Evolutionary conservation across 2,888 invertebrate species (phyloP).

Genomic region (Idaea biselata): DNA sequence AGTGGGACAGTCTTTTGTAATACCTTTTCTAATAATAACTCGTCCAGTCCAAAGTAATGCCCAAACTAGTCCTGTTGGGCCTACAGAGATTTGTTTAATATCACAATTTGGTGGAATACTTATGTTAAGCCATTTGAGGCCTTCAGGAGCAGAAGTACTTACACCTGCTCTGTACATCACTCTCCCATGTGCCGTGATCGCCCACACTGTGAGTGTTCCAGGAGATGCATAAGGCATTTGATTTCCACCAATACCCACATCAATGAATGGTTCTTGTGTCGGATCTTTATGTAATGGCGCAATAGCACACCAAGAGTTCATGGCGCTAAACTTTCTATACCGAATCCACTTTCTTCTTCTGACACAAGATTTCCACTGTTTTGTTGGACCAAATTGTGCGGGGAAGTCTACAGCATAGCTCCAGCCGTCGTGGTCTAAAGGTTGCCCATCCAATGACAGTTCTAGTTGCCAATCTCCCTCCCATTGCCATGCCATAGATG

Average conservation of each 20-base stretch:
- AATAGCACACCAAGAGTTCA: slow-evolving; percentile 96
- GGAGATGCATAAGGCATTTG: slow-evolving; percentile 88
- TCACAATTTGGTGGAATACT: slow-evolving; percentile 89
- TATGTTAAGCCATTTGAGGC: slow-evolving; percentile 90
- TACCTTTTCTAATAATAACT: slow-evolving; percentile 89
- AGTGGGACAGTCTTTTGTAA: slow-evolving; percentile 87
- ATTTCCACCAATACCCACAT: slow-evolving; percentile 92
- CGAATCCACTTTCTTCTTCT: slow-evolving; percentile 94
- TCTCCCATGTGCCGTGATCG: slow-evolving; percentile 94
- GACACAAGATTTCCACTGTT: slow-evolving; percentile 95
- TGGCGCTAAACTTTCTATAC: slow-evolving; percentile 91
- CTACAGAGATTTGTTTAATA: slow-evolving; percentile 91
- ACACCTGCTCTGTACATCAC: slow-evolving; percentile 94
- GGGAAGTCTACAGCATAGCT: slow-evolving; percentile 96
- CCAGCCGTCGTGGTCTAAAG: slow-evolving; percentile 95
- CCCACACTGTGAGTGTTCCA: slow-evolving; percentile 93
- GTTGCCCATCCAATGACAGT: slow-evolving; percentile 90
- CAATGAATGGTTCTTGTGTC: slow-evolving; percentile 95
- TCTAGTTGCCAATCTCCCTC: slow-evolving; percentile 96
- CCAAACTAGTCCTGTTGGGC: slow-evolving; percentile 93
- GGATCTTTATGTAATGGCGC: slow-evolving; percentile 94
- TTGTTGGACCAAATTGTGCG: slow-evolving; percentile 87
- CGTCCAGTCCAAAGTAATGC: slow-evolving; percentile 91
- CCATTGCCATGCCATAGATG: slow-evolving; percentile 98
- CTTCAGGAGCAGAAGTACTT: slow-evolving; percentile 91